Evolutionary conservation across 2,113 vertebrate genomes (phyloP).

Genomic region (human (Homo sapiens)): DNA sequence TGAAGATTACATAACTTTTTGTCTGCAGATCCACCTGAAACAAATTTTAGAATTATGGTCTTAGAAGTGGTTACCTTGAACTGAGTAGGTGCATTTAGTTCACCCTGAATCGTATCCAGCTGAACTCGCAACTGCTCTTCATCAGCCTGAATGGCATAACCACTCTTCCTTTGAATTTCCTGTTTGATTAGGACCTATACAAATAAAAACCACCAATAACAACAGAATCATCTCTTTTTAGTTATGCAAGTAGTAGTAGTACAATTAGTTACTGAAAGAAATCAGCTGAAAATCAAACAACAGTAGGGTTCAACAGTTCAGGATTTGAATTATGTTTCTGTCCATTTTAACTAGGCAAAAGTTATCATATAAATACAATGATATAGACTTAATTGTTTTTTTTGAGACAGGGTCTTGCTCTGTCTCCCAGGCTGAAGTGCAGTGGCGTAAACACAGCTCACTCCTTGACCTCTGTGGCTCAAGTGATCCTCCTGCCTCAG

Average conservation of each 20-base stretch:
- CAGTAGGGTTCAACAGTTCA: neutral
- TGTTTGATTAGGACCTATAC: slow-evolving; percentile 96
- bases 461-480: no score
- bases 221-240: neutral
- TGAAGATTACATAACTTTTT: neutral
- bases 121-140: slow-evolving; percentile 98
- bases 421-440: no score
- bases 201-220: neutral
- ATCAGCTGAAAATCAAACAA: neutral
- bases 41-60: neutral
- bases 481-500: no score
- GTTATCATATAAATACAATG: neutral
- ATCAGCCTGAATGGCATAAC: slow-evolving; percentile 97
- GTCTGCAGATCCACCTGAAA: neutral
- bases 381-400: neutral
- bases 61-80: slow-evolving; percentile 89
- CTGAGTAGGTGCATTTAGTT: slow-evolving; percentile 97
- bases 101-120: slow-evolving; percentile 96
- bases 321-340: neutral
- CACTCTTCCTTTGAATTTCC: slow-evolving; percentile 97
- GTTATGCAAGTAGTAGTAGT: neutral
- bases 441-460: no score
- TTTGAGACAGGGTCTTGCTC: no score
- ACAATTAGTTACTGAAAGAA: neutral
- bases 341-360: neutral